Conservation (phyloP, 2,797 vertebrate genomes). For the Pipistrellus nathusii region DNA sequence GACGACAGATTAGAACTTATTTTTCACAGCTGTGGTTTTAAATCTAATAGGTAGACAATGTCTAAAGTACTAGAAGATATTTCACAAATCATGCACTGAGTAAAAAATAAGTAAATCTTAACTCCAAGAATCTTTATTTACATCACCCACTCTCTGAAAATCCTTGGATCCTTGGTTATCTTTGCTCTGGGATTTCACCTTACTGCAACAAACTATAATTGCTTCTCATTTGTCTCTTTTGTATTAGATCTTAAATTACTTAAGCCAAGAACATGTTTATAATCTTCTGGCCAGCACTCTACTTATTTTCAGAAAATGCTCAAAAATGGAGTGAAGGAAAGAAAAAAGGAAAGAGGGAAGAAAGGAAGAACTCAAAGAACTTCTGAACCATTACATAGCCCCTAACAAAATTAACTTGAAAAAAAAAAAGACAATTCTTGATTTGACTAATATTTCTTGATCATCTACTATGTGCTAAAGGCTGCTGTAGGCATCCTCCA, state of each 20-base stretch:
- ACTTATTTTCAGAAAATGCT: background rate
- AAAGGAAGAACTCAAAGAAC: background rate
- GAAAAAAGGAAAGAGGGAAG: background rate
- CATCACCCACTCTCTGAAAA: background rate
- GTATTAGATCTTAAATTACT: background rate
- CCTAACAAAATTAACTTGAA: background rate
- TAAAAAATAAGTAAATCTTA: constrained; percentile 11
- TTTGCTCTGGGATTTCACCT: constrained; percentile 27
- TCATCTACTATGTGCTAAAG: background rate
- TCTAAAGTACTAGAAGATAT: background rate
- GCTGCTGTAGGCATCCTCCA: background rate
- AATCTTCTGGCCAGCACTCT: background rate
- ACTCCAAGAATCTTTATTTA: constrained; percentile 26
- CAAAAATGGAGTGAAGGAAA: background rate
- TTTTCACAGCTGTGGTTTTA: background rate
- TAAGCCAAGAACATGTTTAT: background rate
- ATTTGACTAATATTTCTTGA: background rate
- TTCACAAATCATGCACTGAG: constrained; percentile 26
- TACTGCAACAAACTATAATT: background rate
- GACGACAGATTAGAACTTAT: background rate
- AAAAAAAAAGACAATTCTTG: background rate
- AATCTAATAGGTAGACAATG: background rate
- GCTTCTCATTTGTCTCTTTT: background rate
- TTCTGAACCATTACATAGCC: background rate
- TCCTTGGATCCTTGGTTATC: background rate